Conservation (phyloP, 2,113 vertebrate species). For the Coptodon rendalli region DNA sequence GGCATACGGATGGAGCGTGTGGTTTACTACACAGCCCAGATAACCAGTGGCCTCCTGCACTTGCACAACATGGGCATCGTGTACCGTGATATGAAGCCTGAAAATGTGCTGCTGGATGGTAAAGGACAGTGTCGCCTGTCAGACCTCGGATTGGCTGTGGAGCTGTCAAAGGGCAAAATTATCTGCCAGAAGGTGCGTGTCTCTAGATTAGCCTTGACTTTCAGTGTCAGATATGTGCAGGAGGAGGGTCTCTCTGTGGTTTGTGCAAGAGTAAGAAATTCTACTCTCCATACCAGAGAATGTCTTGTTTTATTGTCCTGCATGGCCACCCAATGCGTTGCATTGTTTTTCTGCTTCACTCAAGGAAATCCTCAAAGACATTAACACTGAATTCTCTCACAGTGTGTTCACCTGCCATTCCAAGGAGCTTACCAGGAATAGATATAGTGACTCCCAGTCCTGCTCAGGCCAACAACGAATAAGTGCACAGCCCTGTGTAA, state of each 20-base stretch:
- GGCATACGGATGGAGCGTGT: conserved; percentile 72
- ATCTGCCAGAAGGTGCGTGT: conserved; percentile 81
- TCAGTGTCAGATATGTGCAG: background rate
- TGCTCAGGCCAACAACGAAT: background rate
- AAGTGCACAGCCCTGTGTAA: background rate
- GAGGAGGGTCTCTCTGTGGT: background rate
- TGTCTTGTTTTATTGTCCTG: background rate
- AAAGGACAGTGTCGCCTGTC: conserved; percentile 86
- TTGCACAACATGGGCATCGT: conserved; percentile 83
- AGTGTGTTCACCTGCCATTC: background rate
- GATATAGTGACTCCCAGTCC: background rate
- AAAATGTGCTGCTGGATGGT: conserved; percentile 88
- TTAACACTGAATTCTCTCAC: background rate
- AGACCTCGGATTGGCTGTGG: conserved; percentile 86
- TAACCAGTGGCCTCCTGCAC: conserved; percentile 81
- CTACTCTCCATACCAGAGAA: background rate
- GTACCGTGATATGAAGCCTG: conserved; percentile 92
- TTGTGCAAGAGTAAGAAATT: background rate
- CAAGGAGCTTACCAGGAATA: conserved; percentile 37
- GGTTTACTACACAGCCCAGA: conserved; percentile 85
- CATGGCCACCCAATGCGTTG: background rate
- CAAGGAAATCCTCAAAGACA: background rate
- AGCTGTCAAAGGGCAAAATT: conserved; percentile 73
- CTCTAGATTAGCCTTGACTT: background rate
- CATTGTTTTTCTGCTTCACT: background rate